Base-by-base conservation (phyloP, 2,113 vertebrate species). In the Pogona vitticeps region DNA sequence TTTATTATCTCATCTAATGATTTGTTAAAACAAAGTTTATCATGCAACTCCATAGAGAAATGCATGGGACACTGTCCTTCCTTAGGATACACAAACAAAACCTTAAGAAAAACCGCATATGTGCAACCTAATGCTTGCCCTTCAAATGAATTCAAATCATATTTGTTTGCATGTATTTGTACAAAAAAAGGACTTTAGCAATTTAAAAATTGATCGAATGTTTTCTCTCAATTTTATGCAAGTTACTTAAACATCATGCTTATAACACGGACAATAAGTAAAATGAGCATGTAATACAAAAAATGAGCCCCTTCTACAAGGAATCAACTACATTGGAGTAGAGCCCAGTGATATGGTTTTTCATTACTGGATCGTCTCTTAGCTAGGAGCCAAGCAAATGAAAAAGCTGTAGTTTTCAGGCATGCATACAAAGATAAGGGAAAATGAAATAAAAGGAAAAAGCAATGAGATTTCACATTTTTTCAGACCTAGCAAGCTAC, bases 1-100 rank as follows among this genome's bases (percentile, higher is more conserved):
- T 91, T 77, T 68, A 90, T 92, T 95, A 94, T 94, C 93, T 93
- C 92, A 90, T 92, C 92, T 94, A 94, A 95, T 94, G 93, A 94
- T 94, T 94, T 84, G 93, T 91, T 95, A 89, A 84, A 93, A 92
- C 70, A 83, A 94, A 73, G 83, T 70, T 90, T 71, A 89, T 89
- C 91, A 93, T 93, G 92, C 92, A 91, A 88, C 65, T 85, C 83
- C 86, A 91, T 91, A 90, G 89, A 89, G 91, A 93, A 95, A 94
- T 82, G 86, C 88, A 84, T 76, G 88, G 88, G 88, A 92, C 89
- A 90, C 31, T 93, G 91, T 91, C 91, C 91, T 91, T 93, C 23
- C 91, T 93, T 93, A 92, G 90, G 87, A 81, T 36, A 87, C 76
- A 89, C 73, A 90, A 68, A 68, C 84, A 86, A 88, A 92, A 90